Percentiles rank a stretch among this genome's conserved stretches.
Evolutionary conservation across 53 echinoderm and acorn worm genomes (phyloP).

Genomic region (Holothuria leucospilota): DNA sequence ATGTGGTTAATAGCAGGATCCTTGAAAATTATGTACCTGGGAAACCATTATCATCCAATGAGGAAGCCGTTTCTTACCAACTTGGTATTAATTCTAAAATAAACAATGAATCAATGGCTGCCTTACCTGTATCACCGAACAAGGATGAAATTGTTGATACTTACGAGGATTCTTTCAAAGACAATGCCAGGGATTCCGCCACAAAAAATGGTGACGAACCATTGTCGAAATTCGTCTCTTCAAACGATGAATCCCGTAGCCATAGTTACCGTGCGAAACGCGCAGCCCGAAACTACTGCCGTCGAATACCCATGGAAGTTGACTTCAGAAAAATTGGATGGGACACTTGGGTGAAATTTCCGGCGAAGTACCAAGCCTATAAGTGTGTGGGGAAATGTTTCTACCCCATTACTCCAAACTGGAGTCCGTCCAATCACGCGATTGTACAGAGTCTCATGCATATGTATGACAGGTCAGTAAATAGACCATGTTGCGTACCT

Average conservation of each 20-base stretch:
- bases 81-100: not conserved
- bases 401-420: not conserved
- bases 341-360: conserved; percentile 1
- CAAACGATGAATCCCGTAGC: no score
- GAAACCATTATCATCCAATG: not conserved
- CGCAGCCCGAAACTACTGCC: not conserved
- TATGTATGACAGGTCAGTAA: not conserved
- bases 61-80: not conserved
- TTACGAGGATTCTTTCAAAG: not conserved
- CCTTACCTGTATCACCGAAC: not conserved
- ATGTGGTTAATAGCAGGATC: no score
- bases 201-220: no score
- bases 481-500: conserved; percentile 15
- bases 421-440: not conserved
- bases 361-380: not conserved
- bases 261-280: no score
- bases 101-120: not conserved
- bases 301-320: not conserved
- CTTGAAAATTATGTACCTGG: not conserved
- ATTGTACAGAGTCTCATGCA: not conserved
- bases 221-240: no score
- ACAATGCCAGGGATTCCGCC: no score
- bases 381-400: not conserved
- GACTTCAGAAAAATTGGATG: not conserved
- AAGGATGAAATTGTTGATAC: not conserved